These are phyloP conservation scores for Melanogrammus aeglefinus DNA, from an alignment of 2,797 vertebrate genomes.

Conservation along the genomic window DNA sequence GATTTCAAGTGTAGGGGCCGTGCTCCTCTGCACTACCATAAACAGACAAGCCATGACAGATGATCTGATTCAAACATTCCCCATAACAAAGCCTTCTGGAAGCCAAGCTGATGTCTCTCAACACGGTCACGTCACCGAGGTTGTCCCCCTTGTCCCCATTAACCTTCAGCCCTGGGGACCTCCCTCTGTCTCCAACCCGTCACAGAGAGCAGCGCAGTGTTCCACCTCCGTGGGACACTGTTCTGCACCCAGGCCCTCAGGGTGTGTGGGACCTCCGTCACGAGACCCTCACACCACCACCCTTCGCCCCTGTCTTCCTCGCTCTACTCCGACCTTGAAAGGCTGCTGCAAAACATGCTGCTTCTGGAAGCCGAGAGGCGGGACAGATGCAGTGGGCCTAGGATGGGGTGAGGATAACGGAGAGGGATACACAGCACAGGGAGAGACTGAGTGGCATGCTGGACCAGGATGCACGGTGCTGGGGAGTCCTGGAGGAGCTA, in stretches of 20 bases:
- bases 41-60: not conserved
- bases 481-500: not conserved
- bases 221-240: constrained; percentile 15
- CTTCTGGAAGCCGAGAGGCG: not conserved
- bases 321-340: not conserved
- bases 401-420: too few relatives aligned
- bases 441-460: not conserved
- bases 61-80: not conserved
- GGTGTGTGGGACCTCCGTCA: constrained; percentile 42
- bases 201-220: not conserved
- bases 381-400: not conserved
- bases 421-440: not conserved
- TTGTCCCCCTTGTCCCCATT: too few relatives aligned
- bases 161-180: too few relatives aligned
- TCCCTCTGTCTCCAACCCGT: not conserved
- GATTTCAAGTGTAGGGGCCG: not conserved
- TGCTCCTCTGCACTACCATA: not conserved
- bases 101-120: too few relatives aligned
- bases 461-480: not conserved
- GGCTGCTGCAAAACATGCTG: not conserved
- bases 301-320: constrained; percentile 15
- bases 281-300: constrained; percentile 46
- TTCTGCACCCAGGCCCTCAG: constrained; percentile 24
- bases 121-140: too few relatives aligned
- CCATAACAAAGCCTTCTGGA: not conserved